Conservation (phyloP, 2,113 vertebrate species). For the Neotoma lepida region DNA sequence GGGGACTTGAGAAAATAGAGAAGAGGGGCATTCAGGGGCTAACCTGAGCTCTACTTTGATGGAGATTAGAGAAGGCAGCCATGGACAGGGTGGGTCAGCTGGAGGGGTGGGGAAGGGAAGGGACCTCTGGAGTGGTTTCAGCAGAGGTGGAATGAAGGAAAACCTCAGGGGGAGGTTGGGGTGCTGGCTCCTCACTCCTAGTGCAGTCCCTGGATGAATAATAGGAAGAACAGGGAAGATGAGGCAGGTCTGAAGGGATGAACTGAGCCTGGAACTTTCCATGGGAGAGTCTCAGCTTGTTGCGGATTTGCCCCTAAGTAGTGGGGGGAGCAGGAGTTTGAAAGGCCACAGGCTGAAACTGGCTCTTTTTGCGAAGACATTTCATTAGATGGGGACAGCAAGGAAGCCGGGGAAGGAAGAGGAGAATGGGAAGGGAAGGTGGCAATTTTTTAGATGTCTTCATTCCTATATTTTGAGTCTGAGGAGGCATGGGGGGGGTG, state of each 20-base stretch:
- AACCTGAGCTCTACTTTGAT: background rate
- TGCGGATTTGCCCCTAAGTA: background rate
- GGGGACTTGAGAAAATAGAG: background rate
- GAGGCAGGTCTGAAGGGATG: background rate
- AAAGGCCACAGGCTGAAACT: background rate
- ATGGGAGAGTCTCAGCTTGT: background rate
- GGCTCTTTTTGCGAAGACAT: background rate
- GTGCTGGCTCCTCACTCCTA: background rate
- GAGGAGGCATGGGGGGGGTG: background rate
- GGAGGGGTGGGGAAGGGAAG: too few species aligned
- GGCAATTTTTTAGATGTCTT: constrained; percentile 36
- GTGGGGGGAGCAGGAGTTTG: background rate
- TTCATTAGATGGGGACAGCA: background rate
- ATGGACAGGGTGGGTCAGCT: background rate
- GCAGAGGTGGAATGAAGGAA: background rate
- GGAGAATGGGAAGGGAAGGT: background rate
- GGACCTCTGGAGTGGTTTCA: background rate
- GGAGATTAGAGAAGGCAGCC: background rate
- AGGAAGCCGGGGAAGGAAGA: background rate
- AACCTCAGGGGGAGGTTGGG: background rate
- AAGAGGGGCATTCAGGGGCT: background rate
- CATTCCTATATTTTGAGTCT: constrained; percentile 63
- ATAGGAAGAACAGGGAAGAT: background rate
- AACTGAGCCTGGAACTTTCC: background rate
- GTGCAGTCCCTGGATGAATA: rapidly evolving